phyloP scores from a whole-genome alignment of 2,113 vertebrate species.

The Collichthys lucidus region DNA sequence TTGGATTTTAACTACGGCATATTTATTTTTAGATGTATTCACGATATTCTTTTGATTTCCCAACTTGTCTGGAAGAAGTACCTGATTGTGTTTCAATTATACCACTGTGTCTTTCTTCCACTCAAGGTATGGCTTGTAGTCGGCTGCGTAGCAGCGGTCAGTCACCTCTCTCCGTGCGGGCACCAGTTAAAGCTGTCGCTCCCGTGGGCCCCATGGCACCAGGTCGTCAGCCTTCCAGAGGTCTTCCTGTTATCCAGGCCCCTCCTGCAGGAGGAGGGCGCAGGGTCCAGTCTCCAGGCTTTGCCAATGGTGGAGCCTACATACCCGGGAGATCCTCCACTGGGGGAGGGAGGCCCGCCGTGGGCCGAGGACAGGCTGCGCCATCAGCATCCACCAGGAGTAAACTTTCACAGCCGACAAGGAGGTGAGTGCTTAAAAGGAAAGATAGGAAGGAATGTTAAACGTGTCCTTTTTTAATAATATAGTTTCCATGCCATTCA shows the following conservation, averaged over 20 bases:
- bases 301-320: conserved; percentile 72
- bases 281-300: conserved; percentile 81
- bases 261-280: conserved; percentile 56
- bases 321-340: conserved; percentile 63
- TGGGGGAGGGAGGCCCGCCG: conserved; percentile 67
- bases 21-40: not conserved
- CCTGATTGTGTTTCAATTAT: not conserved
- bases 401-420: conserved; percentile 83
- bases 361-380: conserved; percentile 73
- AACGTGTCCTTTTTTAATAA: not conserved
- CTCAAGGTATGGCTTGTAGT: conserved; percentile 84
- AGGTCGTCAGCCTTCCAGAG: conserved; percentile 81
- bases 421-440: conserved; percentile 80
- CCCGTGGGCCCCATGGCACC: conserved; percentile 81
- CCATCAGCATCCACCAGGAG: conserved; percentile 77
- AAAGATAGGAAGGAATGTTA: not conserved
- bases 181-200: conserved; percentile 85
- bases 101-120: not conserved
- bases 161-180: conserved; percentile 82
- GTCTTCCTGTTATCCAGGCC: conserved; percentile 77
- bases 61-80: not conserved
- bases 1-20: not conserved
- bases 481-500: not conserved
- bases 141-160: conserved; percentile 86
- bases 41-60: not conserved